Base-by-base conservation (phyloP, 2,113 vertebrate genomes). In the Barnardius zonarius region DNA sequence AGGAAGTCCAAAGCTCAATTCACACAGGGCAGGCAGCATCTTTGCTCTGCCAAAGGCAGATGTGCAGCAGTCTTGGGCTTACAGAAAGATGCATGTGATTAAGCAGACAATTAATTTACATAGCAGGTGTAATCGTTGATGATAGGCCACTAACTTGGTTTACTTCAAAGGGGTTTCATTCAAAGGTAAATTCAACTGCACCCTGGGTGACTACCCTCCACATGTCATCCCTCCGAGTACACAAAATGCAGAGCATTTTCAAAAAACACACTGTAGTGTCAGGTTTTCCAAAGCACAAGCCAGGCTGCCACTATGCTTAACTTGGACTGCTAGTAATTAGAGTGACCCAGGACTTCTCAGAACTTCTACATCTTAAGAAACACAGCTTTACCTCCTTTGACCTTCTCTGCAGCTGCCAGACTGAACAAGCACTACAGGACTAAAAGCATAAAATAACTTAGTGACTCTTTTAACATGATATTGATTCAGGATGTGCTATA, bases 281-380 rank as follows among this genome's bases (percentile, higher is more conserved):
- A 73, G 59, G 72, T 24, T 46, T 49, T 83, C 52, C 30, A 59
- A 95, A 93, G 90, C 73, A 83, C 63, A 13, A 95, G 85, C 61
- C 69, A 96, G 78, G n/a, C 69, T 96, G 93, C 90, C 54, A 44
- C 80, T 88, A 79, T 18, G 48, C 94, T 91, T 79, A 91, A 61
- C 70, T 93, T 83, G 76, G 19, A 35, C 82, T 86, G 69, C 70
- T 85, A 89, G 91, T 63, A 97, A 95, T 97, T 88, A 97, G 84
- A 87, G 44, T 79, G 92, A 93, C 69, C 64, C 37, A 33, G 82
- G 93, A 86, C 89, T 93, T 91, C 69, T 91, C 76, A 67, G 84
- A 96, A 95, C 51, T 59, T 17, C 62, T 97, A 82, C 67, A 77
- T 93, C 94, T 95, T 41, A 54, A 90, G 93, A 92, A 97, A 92